Base-by-base conservation (phyloP, 1,140 invertebrate species). In the Ceratitis capitata region DNA sequence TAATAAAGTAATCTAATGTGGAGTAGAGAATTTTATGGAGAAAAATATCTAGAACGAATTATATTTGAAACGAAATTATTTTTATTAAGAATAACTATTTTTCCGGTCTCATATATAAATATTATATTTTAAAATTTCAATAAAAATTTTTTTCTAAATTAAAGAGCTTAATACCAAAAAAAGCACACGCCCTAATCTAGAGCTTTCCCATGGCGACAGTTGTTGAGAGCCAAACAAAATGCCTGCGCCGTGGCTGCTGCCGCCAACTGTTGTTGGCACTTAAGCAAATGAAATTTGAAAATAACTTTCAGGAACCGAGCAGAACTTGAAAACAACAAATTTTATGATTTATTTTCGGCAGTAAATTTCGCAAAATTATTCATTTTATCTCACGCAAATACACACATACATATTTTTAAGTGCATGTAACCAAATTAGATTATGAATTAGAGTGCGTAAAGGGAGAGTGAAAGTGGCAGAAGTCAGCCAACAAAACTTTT, bases 201-300 rank as follows among this genome's bases (percentile, higher is more conserved):
- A n/a, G 5, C 14, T 53, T 19, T 19, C 51, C n/a, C 51, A 19
- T 53, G 14, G 51, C 51, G 16, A 53, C 51, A 53, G 51, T 53
- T 53, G 14, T 19, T 10, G 14, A 7, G n/a, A 16, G 4, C 9
- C 51, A 53, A 53, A 53, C 51, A 53, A 53, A 53, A 12, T 53
- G 51, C 9, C 51, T 53, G 7, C 14, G 7, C 7, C 7, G 7
- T 53, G 51, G 14, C 14, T 16, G n/a, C 32, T 7, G 32, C 32
- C 16, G 61, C 16, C 61, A 69, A 69, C 32, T 69, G 61, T 35
- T 39, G 61, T 14, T 35, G 61, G 29, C 61, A 69, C 61, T 69
- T 69, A 69, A 35, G 61, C 61, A 69, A 69, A 69, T 69, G 29
- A 69, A 69, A 69, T 69, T 69, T 35, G 16, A 69, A 35, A 69